Evolutionary conservation across 2,888 invertebrate species (phyloP).

Genomic region (Nomada goodeniana): DNA sequence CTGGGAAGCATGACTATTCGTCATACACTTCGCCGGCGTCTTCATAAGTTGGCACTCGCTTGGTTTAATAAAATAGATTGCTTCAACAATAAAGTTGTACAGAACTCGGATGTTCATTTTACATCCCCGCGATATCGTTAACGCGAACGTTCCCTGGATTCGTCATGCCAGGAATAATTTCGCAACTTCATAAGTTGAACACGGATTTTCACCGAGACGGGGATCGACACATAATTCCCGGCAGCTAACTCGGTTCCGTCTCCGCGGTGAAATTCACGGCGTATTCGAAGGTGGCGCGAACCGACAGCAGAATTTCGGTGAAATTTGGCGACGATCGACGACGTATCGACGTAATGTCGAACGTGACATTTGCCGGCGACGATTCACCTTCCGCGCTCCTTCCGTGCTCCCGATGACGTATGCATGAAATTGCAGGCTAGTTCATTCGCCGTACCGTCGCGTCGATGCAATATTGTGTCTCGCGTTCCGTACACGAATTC

Average conservation of each 20-base stretch:
- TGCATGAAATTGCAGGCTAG: conserved; percentile 73
- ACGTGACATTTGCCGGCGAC: conserved; percentile 59
- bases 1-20: neutral
- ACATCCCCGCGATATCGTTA: no score
- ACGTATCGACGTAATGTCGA: conserved; percentile 61
- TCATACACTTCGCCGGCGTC: neutral
- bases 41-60: neutral
- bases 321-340: conserved; percentile 64
- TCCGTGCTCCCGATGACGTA: conserved; percentile 64
- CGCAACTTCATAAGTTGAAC: conserved; percentile 22
- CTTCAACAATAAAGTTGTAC: neutral
- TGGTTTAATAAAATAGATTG: neutral
- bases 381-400: conserved; percentile 26
- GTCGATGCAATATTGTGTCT: conserved; percentile 58
- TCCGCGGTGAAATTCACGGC: conserved; percentile 53
- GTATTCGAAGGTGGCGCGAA: conserved; percentile 42
- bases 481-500: neutral
- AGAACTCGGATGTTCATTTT: neutral
- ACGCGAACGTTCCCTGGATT: conserved; percentile 12
- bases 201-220: conserved; percentile 16
- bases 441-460: conserved; percentile 59
- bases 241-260: conserved; percentile 40
- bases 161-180: conserved; percentile 31
- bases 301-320: conserved; percentile 63
- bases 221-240: conserved; percentile 65